Evolutionary conservation across 1,140 invertebrate genomes (phyloP).

Genomic region (Saccostrea echinata): DNA sequence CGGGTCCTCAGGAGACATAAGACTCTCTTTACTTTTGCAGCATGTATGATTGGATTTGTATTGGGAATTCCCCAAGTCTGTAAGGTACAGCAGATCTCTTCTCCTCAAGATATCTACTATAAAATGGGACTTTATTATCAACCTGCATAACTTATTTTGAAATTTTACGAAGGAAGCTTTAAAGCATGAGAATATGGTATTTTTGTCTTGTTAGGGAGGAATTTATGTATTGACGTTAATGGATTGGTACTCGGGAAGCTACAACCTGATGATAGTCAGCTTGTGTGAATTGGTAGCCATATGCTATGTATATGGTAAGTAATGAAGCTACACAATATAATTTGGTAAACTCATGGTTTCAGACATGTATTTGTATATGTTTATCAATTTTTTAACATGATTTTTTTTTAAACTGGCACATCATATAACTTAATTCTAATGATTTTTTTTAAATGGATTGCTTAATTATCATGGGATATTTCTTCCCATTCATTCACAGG

Average conservation of each 20-base stretch:
- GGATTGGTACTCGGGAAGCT: constrained; percentile 92
- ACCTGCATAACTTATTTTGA: background rate
- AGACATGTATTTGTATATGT: too few species aligned
- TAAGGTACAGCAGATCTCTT: constrained; percentile 48
- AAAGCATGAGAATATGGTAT: background rate
- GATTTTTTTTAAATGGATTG: too few species aligned
- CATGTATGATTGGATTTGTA: constrained; percentile 72
- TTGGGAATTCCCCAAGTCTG: constrained; percentile 70
- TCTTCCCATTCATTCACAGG: constrained; percentile 53
- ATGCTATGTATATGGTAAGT: constrained; percentile 87
- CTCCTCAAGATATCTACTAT: background rate
- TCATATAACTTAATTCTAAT: too few species aligned
- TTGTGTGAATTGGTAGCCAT: constrained; percentile 86
- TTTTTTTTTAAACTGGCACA: too few species aligned
- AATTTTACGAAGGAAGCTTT: background rate
- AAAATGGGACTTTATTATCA: background rate
- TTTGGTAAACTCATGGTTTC: too few species aligned
- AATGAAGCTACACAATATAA: background rate
- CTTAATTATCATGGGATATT: too few species aligned
- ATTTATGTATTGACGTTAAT: constrained; percentile 91
- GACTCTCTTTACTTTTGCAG: constrained; percentile 67
- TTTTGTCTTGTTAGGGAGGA: constrained; percentile 80
- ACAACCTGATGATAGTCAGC: constrained; percentile 86
- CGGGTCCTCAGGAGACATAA: constrained; percentile 80
- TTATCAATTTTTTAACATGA: too few species aligned